Evolutionary conservation across 2,113 vertebrate species (phyloP), one percentile per base, ranked within the genome.

Genomic region (Chaenogobius annularis): DNA sequence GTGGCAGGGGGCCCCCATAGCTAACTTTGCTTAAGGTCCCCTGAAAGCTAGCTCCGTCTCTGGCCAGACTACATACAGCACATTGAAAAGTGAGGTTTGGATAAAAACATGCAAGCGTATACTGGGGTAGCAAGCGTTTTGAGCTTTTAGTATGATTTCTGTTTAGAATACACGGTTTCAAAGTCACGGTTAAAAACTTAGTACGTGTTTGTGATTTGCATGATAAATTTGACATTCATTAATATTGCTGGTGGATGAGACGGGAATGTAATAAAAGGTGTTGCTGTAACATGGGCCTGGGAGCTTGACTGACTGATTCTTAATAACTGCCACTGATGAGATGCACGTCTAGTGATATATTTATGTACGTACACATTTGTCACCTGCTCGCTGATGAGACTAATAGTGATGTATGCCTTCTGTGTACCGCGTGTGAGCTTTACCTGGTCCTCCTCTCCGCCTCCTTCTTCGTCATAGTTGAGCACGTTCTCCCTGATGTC

Each of bases 391-490:
- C 56, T 14, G 22, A 59, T 5, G 7, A 7, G 22, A 31, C 14
- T 35, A 61, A 61, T 65, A 20, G 13, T 13, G 40, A 43, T 20
- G n/a, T 64, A 43, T 20, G 37, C 46, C 26, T 63, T 22, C 22
- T 58, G 20, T 13, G 23, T 10, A 52, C 48, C 0, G 17, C 46
- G 0, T 47, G 46, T 11, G 0, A 69, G 10, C 19, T 13, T 1
- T 92, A 96, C 96, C 92, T 96, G 95, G 46, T 96, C 95, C 72
- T 95, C 93, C 78, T 96, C 95, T 15, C 95, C 95, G 0, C 95
- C 96, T 6, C 94, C 95, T 90, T 97, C 96, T 89, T 97, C 95
- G 0, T 94, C 94, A 12, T 96, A 96, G 91, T 95, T 95, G 68
- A 96, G 93, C 78, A 95, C 95, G 47, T 95, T 97, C 85, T 97